A percentile compares a stretch with the other conserved stretches of the same genome.
Conservation (phyloP, 2,113 vertebrate species). For the Galbula dea region DNA sequence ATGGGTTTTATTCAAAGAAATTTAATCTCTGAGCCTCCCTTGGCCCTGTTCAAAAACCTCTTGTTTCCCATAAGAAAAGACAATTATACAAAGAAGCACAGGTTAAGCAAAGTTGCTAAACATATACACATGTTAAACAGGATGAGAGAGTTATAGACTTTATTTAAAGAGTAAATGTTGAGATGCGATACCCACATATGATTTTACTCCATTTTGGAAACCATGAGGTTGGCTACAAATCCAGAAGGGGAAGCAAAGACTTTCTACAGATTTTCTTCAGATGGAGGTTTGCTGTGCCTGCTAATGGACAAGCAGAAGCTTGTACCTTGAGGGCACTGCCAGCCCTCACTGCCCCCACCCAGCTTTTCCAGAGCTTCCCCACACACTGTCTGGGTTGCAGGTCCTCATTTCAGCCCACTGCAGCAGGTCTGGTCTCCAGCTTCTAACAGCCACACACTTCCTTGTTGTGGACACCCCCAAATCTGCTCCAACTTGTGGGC, state of each 20-base stretch:
- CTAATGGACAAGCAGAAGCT: neutral
- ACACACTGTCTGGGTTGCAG: neutral
- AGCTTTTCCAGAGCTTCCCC: neutral
- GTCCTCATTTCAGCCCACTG: neutral
- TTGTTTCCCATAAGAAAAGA: neutral
- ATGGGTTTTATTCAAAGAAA: neutral
- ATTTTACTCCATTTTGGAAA: neutral
- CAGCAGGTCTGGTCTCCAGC: neutral
- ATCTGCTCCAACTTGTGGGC: fast-evolving
- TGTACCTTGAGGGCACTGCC: too few species aligned
- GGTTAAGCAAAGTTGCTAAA: neutral
- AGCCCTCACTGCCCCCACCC: neutral
- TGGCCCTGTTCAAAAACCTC: neutral
- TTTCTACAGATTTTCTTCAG: neutral
- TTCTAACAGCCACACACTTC: neutral
- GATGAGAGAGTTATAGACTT: neutral
- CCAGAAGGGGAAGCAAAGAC: neutral
- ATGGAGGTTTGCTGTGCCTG: fast-evolving
- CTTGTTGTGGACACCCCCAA: fast-evolving
- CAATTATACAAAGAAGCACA: neutral
- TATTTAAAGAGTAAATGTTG: neutral
- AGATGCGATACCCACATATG: neutral
- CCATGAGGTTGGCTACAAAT: neutral
- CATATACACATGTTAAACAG: neutral
- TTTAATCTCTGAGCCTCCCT: neutral